A percentile compares a stretch with the other conserved stretches of the same genome.
Conservation (phyloP, 2,113 vertebrate genomes). For the Crypturellus undulatus region DNA sequence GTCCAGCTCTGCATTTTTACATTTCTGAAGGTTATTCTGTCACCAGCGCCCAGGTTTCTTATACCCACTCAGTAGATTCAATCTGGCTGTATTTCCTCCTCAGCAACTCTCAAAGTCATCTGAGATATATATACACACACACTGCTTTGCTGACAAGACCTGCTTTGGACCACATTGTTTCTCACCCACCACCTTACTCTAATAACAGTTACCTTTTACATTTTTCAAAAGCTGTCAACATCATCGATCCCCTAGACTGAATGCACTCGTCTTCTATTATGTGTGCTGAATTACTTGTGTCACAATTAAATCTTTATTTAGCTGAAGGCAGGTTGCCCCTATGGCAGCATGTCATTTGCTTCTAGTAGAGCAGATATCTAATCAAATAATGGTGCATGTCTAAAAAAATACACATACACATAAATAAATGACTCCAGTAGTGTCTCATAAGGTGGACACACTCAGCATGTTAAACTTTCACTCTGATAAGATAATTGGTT, state of each 20-base stretch:
- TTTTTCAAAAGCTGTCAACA: slow-evolving; percentile 49
- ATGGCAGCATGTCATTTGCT: neutral
- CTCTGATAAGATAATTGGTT: slow-evolving; percentile 45
- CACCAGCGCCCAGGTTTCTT: neutral
- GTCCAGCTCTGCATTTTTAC: neutral
- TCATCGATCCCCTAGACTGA: slow-evolving; percentile 9
- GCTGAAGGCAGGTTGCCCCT: slow-evolving; percentile 28
- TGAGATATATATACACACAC: neutral
- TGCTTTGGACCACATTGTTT: neutral
- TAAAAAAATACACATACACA: neutral
- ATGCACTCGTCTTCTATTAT: slow-evolving; percentile 3
- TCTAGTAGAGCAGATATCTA: neutral
- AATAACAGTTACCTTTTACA: slow-evolving; percentile 34
- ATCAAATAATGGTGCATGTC: neutral
- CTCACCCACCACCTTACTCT: slow-evolving; percentile 17
- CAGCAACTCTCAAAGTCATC: neutral
- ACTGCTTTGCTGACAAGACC: neutral
- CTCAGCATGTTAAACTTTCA: slow-evolving; percentile 15
- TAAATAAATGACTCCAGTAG: neutral
- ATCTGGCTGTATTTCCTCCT: neutral
- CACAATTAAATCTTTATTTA: slow-evolving; percentile 51
- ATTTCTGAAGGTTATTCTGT: neutral
- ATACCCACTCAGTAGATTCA: neutral
- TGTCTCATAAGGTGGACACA: slow-evolving; percentile 15
- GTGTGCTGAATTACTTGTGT: slow-evolving; percentile 18